Evolutionary conservation across 2,888 invertebrate genomes (phyloP), one percentile per base, ranked within the genome.

Genomic region (Dusona sp.): DNA sequence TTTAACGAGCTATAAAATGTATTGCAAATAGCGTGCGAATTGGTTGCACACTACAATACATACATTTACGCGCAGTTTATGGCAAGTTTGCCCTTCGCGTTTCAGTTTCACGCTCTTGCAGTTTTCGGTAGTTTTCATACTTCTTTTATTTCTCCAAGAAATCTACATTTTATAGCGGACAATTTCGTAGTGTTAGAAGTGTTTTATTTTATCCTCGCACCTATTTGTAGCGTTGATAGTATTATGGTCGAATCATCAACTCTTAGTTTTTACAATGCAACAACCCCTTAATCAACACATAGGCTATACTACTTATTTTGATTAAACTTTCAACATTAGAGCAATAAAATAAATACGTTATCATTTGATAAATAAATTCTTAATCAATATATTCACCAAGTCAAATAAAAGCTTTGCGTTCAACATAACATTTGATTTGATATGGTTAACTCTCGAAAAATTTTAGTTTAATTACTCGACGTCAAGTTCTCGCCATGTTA

Each of bases 1-100:
- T 73, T 81, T 81, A 81, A 81, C 61, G 65, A 74, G 73, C 80
- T 74, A 74, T 74, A 81, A 81, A 81, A 81, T 51, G 29, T 64
- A 65, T 65, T 74, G 51, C 51, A 57, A 29, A 42, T 38, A 65
- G n/a, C 36, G 64, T 64, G 29, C 61, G 61, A 61, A 61, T 19
- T 45, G 64, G 64, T 33, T 33, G 45, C 64, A 29, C 48, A 29
- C 7, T 70, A 29, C 7, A 11, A 2, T 45, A 61, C 33, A 48
- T 65, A 42, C 64, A 48, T 22, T 22, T 51, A 36, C 33, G n/a
- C 48, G 33, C 51, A 11, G n/a, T 51, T 64, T n/a, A 45, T 64
- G 11, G 48, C 33, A n/a, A 7, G 45, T 7, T 75, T 48, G 75
- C 42, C 48, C 11, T 48, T 61, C 19, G 4, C 25, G 36, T 36